Evolutionary conservation across 1,140 invertebrate genomes (phyloP), one percentile per base, ranked within the genome.

Genomic region (Anadara kagoshimensis): DNA sequence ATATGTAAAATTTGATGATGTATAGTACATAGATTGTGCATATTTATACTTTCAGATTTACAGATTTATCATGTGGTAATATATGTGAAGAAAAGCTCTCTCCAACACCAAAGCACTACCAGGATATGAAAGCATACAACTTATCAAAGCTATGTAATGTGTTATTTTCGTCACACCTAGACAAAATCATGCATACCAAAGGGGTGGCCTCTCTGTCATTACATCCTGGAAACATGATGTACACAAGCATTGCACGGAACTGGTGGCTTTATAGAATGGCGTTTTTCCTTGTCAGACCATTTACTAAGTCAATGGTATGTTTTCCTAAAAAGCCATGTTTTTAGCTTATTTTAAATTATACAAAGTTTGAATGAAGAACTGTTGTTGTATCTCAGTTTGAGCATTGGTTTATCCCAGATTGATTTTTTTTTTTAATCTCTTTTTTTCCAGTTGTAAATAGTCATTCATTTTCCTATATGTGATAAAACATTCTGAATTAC

Each of bases 171-270:
- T 91, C 93, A 81, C 94, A 95, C 86, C 85, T 97, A 16, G 92
- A 95, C 69, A 73, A 44, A 53, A 70, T 79, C 11, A 67, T 83
- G 22, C 47, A 56, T 22, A 62, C 88, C 16, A 91, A 92, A 78
- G 93, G 93, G 2, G 92, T 98, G n/a, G 92, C 90, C 36, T 93
- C 94, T 1, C 95, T 96, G 87, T 93, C 94, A 22, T 87, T 97
- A 18, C 97, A 99, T 91, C 97, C 97, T 29, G 97, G 97, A 22
- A 98, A 98, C 87, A 92, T 97, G 92, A 94, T 98, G 8, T 93
- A 91, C 71, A 93, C 94, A 11, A 91, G 92, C 73, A 24, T 98
- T 5, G 88, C 92, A n/a, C 91, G 95, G 43, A 91, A 95, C 86
- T 97, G 94, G 92, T 98, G 95, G 95, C 75, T 95, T 0, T 96